These are phyloP conservation scores for Phoxinus dragarum DNA, from an alignment of 2,797 vertebrate genomes.

Conservation along the genomic window DNA sequence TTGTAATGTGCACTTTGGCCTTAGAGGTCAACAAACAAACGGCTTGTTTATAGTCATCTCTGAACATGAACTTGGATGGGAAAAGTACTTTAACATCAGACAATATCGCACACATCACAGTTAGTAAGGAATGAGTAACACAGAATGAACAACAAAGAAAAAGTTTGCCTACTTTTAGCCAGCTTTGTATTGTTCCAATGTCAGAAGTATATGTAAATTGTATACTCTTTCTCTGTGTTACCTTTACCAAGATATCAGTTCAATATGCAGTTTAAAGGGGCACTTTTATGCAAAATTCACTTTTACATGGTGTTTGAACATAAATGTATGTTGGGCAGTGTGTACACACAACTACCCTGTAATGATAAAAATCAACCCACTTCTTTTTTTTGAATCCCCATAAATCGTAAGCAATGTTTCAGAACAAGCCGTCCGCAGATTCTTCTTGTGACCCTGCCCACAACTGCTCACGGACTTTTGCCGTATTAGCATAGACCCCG, in stretches of 20 bases:
- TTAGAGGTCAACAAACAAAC: slow-evolving; percentile 4
- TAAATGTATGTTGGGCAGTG: no score
- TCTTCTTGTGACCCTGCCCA: no score
- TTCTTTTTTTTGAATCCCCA: no score
- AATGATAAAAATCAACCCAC: no score
- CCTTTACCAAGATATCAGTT: background rate
- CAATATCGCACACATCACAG: background rate
- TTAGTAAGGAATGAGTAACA: background rate
- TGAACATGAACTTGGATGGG: background rate
- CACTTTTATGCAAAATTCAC: no score
- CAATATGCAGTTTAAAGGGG: background rate
- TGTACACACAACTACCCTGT: no score
- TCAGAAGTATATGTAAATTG: background rate
- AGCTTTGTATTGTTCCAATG: background rate
- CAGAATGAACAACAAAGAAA: background rate
- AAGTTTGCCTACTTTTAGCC: background rate
- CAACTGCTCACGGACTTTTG: no score
- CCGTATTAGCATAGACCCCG: no score
- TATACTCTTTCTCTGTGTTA: background rate
- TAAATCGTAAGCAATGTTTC: no score
- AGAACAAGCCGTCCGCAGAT: no score
- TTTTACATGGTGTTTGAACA: no score
- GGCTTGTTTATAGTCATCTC: slow-evolving; percentile 7
- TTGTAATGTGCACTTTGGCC: background rate
- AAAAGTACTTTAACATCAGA: background rate